Base-by-base conservation (phyloP, 2,113 vertebrate genomes). In the Hepsetus odoe region DNA sequence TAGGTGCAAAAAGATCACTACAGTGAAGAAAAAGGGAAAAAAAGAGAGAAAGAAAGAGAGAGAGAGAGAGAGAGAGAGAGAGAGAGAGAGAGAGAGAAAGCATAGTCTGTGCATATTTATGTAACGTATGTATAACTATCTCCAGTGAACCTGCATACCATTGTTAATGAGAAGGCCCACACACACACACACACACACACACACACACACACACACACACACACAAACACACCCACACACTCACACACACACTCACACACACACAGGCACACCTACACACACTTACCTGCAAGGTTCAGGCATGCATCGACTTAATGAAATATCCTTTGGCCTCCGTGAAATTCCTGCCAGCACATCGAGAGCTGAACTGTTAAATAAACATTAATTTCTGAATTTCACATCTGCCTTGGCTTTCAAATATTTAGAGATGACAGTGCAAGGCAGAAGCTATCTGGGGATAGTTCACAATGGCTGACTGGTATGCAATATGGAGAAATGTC, bases 1-100 rank as follows among this genome's bases (percentile, higher is more conserved):
- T 87, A 88, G 83, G 56, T 86, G 87, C 82, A 79, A 74, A 84
- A 74, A 81, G 82, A 90, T 92, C 87, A 87, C 80, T 83, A 77
- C 74, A 85, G 76, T 87, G 72, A 68, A 79, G 83, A 73, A 80
- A 87, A n/a, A n/a, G n/a, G n/a, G n/a, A n/a, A n/a, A n/a, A n/a
- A n/a, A n/a, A n/a, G n/a, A n/a, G n/a, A n/a, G n/a, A n/a, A n/a
- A n/a, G n/a, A n/a, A n/a, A n/a, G n/a, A n/a, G n/a, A n/a, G n/a
- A n/a, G n/a, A n/a, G n/a, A n/a, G n/a, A n/a, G n/a, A n/a, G n/a
- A n/a, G n/a, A n/a, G n/a, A n/a, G n/a, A n/a, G n/a, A n/a, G n/a
- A n/a, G n/a, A n/a, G n/a, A n/a, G n/a, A n/a, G n/a, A n/a, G n/a
- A n/a, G n/a, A n/a, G n/a, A n/a, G n/a, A 73, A 58, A 69, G 33